Base-by-base conservation (phyloP, 2,888 invertebrate genomes). In the Orgyia antiqua region DNA sequence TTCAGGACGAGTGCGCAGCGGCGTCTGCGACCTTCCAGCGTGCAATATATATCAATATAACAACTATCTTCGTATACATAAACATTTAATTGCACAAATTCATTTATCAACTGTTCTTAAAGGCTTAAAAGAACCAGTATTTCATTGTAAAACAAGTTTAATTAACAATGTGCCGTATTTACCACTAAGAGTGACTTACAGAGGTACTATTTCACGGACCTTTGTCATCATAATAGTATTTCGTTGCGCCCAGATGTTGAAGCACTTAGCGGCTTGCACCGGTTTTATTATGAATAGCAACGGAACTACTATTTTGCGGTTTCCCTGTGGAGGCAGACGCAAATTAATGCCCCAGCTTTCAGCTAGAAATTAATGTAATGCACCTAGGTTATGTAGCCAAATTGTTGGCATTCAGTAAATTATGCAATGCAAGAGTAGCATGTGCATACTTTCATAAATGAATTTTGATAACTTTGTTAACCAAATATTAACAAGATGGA, bases 281-380 rank as follows among this genome's bases (percentile, higher is more conserved):
- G 71, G 75, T 82, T 82, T 78, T 80, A 82, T 82, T 83, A 84
- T 83, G 82, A 83, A 84, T 82, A 78, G 76, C 78, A 76, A 71
- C 74, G 76, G 83, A 78, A 80, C 80, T 78, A 80, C 78, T 82
- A 82, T 82, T 84, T 80, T 82, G 83, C 59, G 84, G 84, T 74
- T 73, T 76, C 75, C 73, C 76, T 63, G 65, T 65, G 64, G 71
- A 76, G 70, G 70, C 71, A 75, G 78, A 75, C 80, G 68, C 82
- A 78, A 84, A 84, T 83, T 82, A 83, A 83, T 82, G 78, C 69
- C 71, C 67, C 63, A 61, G 78, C 79, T 83, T 78, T 80, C 78
- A 77, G 79, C 82, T 76, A 61, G 71, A 78, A 79, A 83, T 83
- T 83, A 84, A 83, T 84, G 82, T 80, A 80, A 84, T 83, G 80